A percentile compares a stretch with the other conserved stretches of the same genome.
Conservation (phyloP, 1,140 invertebrate genomes). For the Caenorhabditis elegans region WBcel235 BX284604.4:7033501-7034000, state of each 20-base stretch:
- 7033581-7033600: background rate
- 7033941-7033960: background rate
- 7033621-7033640: background rate
- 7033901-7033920: background rate
- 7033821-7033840: slow-evolving; percentile 22
- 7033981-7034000: background rate
- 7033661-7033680: slow-evolving; percentile 24
- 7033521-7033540: background rate
- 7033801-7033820: background rate
- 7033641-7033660: slow-evolving; percentile 35
- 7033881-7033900: background rate
- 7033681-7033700: background rate
- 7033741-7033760: slow-evolving; percentile 30
- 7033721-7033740: slow-evolving; percentile 26
- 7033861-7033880: slow-evolving; percentile 20
- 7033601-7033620: background rate
- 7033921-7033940: background rate
- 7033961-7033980: background rate
- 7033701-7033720: background rate
- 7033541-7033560: slow-evolving; percentile 21
- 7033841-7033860: slow-evolving; percentile 13
- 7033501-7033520: background rate
- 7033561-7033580: background rate
- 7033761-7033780: slow-evolving; percentile 7
- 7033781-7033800: background rate